Evolutionary conservation across 2,888 invertebrate genomes (phyloP).

Genomic region (Caenorhabditis macrosperma): DNA sequence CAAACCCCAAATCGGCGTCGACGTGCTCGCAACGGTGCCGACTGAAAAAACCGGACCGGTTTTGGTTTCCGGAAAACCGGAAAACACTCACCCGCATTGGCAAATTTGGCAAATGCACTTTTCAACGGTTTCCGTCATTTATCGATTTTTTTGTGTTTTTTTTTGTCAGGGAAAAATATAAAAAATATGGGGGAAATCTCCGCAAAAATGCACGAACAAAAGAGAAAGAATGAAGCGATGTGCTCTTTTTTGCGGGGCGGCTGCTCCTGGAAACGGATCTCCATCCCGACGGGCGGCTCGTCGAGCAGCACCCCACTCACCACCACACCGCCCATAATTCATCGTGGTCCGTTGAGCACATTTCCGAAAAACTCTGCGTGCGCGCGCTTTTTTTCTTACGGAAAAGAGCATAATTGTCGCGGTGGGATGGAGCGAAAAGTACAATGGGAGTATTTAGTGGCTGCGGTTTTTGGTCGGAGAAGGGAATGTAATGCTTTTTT

Average conservation of each 20-base stretch:
- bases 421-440: constrained; percentile 16
- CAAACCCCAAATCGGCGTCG: constrained; percentile 62
- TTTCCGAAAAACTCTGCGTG: constrained; percentile 43
- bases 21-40: constrained; percentile 68
- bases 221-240: constrained; percentile 14
- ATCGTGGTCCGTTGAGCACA: constrained; percentile 47
- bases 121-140: constrained; percentile 40
- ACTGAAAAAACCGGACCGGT: constrained; percentile 55
- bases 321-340: constrained; percentile 51
- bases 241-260: constrained; percentile 22
- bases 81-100: constrained; percentile 63
- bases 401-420: constrained; percentile 24
- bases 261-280: constrained; percentile 31
- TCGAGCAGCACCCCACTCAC: no score
- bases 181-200: not conserved
- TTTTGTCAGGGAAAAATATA: not conserved
- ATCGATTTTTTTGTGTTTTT: no score
- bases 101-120: constrained; percentile 70
- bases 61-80: no score
- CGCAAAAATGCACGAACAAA: not conserved
- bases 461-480: not conserved
- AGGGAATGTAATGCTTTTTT: no score
- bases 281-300: constrained; percentile 39
- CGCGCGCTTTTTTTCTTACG: constrained; percentile 12
- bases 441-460: constrained; percentile 24